Percentiles rank a stretch among this genome's conserved stretches.
Conservation (phyloP, 2,888 invertebrate genomes). For the Bruchidius siliquastri region DNA sequence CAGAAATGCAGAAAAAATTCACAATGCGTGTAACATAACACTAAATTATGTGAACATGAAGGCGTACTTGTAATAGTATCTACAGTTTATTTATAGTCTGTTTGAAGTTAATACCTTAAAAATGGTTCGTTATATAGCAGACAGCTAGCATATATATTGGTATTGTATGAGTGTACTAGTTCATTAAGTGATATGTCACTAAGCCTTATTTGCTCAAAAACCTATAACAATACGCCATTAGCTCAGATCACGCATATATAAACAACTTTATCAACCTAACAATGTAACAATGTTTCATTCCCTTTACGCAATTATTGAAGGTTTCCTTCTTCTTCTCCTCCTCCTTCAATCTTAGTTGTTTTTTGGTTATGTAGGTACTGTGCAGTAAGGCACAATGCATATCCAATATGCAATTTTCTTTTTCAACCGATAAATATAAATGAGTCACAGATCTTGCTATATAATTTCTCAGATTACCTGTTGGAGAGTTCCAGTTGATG, state of each 20-base stretch:
- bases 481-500: too few species aligned
- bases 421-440: too few species aligned
- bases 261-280: background rate
- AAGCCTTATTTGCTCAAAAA: background rate
- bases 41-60: background rate
- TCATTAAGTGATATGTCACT: background rate
- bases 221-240: background rate
- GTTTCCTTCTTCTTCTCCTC: background rate
- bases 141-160: background rate
- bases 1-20: background rate
- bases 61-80: background rate
- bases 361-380: too few species aligned
- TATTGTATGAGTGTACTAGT: background rate
- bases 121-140: background rate
- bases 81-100: background rate
- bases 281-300: background rate
- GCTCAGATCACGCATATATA: background rate
- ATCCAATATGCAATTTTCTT: too few species aligned
- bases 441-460: too few species aligned
- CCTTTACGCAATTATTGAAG: background rate
- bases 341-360: background rate
- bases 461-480: too few species aligned
- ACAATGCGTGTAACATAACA: background rate
- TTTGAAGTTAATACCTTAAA: background rate
- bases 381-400: too few species aligned